These are phyloP conservation scores for Spheniscus mendiculus DNA, from an alignment of 2,113 vertebrate species.

Conservation along the genomic window DNA sequence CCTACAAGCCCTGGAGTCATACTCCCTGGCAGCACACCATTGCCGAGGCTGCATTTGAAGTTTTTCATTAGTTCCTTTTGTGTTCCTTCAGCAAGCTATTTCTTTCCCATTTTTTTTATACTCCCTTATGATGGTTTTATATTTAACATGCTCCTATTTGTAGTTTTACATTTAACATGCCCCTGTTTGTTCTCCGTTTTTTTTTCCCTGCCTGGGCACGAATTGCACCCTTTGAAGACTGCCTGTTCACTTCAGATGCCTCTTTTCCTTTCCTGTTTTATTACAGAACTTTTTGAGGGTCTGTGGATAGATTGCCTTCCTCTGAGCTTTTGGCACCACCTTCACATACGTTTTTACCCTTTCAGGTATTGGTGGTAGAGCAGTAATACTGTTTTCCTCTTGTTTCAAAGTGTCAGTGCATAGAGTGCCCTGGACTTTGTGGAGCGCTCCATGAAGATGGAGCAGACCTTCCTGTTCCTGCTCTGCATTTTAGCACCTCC, in stretches of 20 bases:
- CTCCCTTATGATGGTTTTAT: neutral
- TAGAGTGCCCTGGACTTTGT: neutral
- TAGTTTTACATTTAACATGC: neutral
- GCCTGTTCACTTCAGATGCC: neutral
- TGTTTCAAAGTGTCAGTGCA: neutral
- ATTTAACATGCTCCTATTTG: neutral
- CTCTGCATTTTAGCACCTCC: neutral
- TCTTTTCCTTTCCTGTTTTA: neutral
- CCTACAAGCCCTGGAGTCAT: neutral
- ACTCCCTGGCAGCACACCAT: neutral
- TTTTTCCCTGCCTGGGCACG: neutral
- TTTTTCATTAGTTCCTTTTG: neutral
- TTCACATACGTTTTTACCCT: neutral
- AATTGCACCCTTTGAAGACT: neutral
- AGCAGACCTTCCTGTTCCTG: neutral
- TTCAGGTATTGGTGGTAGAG: neutral
- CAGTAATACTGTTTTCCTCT: neutral
- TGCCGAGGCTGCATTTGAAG: neutral
- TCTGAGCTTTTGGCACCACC: neutral
- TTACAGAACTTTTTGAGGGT: neutral
- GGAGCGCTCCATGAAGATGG: neutral
- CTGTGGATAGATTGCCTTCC: neutral
- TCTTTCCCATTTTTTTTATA: neutral
- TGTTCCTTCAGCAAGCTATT: neutral
- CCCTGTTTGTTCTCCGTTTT: neutral